Percentiles rank a stretch among this genome's conserved stretches.
Conservation (phyloP, 2,113 vertebrate species). For the Laticauda colubrina region DNA sequence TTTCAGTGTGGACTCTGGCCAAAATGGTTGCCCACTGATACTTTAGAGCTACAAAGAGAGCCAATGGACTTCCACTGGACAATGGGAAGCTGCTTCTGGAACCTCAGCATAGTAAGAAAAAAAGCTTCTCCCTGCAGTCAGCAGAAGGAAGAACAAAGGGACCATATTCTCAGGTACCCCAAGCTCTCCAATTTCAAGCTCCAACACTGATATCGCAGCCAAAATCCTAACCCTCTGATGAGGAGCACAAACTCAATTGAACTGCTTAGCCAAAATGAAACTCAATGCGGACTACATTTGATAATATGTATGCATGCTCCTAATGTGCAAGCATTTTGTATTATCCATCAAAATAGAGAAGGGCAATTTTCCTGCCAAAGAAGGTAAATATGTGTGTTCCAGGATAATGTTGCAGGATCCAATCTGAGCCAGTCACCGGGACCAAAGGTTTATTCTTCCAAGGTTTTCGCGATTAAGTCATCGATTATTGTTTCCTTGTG, state of each 20-base stretch:
- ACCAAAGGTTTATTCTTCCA: background rate
- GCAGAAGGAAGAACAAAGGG: background rate
- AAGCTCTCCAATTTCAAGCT: background rate
- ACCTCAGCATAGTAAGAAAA: background rate
- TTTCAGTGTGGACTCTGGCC: background rate
- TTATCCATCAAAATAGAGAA: background rate
- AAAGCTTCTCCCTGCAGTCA: background rate
- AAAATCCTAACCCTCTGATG: background rate
- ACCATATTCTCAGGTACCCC: background rate
- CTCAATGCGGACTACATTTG: background rate
- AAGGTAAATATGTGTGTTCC: background rate
- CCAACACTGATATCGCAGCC: background rate
- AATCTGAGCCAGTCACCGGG: background rate
- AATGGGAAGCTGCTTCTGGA: background rate
- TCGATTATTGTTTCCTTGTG: background rate
- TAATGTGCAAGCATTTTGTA: background rate
- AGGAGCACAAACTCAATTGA: background rate
- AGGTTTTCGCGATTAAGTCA: background rate
- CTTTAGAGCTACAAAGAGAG: background rate
- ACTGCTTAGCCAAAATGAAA: background rate
- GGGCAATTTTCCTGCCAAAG: background rate
- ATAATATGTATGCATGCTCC: background rate
- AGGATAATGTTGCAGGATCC: background rate
- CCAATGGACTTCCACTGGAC: background rate
- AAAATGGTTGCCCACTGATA: background rate